phyloP scores from a whole-genome alignment of 2,888 invertebrate genomes.

The Perithous albicinctus region DNA sequence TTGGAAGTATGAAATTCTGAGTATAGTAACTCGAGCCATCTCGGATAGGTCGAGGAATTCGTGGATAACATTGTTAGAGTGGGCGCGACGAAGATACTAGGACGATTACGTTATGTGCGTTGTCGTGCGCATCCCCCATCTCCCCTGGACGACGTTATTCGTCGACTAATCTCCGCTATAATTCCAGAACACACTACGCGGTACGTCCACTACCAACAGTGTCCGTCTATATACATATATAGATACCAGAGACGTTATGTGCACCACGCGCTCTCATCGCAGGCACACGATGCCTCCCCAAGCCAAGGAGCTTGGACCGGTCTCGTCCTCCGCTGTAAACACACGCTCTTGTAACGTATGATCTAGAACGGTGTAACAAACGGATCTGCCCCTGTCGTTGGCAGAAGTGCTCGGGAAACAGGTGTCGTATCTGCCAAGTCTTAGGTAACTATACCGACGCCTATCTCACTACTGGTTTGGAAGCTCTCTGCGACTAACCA shows the following conservation, averaged over 20 bases:
- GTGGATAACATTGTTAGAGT: conserved; percentile 6
- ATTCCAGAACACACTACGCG: conserved; percentile 57
- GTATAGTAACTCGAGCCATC: conserved; percentile 12
- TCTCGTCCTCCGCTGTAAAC: conserved; percentile 19
- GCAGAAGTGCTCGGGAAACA: conserved; percentile 74
- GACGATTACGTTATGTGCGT: conserved; percentile 25
- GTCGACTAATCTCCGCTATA: conserved; percentile 67
- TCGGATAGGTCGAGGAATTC: conserved; percentile 11
- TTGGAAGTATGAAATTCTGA: conserved; percentile 31
- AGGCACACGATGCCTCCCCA: conserved; percentile 14
- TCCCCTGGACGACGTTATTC: conserved; percentile 51
- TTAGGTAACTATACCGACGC: conserved; percentile 53
- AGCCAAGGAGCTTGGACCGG: conserved; percentile 33
- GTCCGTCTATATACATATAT: no score
- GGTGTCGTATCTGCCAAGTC: conserved; percentile 76
- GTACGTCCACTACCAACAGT: conserved; percentile 40
- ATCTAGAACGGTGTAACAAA: conserved; percentile 74
- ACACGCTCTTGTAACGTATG: conserved; percentile 70
- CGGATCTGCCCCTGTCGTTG: conserved; percentile 75
- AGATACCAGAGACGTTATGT: conserved; percentile 43
- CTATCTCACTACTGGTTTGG: background rate
- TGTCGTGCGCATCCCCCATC: conserved; percentile 1
- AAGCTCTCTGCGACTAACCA: background rate
- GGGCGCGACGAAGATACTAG: conserved; percentile 4
- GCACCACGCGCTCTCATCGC: conserved; percentile 36